These are phyloP conservation scores for Papilio helenus DNA, from an alignment of 1,140 invertebrate genomes.

Conservation along the genomic window DNA sequence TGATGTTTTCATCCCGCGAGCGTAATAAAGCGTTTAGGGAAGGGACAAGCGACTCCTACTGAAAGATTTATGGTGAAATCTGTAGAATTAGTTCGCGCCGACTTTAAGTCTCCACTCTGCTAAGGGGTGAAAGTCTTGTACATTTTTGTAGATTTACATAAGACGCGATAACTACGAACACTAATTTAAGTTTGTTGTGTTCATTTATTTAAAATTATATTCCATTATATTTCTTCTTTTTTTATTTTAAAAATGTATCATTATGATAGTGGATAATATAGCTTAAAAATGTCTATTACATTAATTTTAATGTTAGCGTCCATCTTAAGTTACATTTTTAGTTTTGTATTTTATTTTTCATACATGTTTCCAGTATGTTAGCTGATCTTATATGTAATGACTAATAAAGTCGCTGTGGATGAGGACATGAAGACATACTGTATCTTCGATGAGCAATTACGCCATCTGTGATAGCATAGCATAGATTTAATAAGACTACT, in stretches of 20 bases:
- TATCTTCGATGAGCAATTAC: neutral
- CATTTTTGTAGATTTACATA: conserved; percentile 44
- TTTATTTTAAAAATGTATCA: no score
- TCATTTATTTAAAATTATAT: no score
- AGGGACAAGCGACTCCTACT: conserved; percentile 72
- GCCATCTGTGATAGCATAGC: neutral
- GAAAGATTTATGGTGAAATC: conserved; percentile 77
- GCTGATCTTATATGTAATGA: no score
- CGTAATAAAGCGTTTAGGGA: conserved; percentile 80
- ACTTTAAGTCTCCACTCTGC: conserved; percentile 61
- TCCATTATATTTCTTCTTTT: no score
- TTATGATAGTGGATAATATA: no score
- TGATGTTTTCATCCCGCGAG: conserved; percentile 80
- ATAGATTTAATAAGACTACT: neutral
- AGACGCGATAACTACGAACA: no score
- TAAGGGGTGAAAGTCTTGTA: conserved; percentile 40
- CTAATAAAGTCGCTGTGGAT: neutral
- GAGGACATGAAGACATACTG: neutral
- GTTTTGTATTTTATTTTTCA: no score
- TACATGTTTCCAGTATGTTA: no score
- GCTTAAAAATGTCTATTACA: no score
- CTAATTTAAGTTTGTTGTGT: no score
- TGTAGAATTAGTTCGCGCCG: conserved; percentile 75
- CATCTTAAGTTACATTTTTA: no score
- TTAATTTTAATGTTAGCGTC: no score